Percentiles rank a stretch among this genome's conserved stretches.
Conservation (phyloP, 1,140 invertebrate genomes). For the Pogonomyrmex californicus region DNA sequence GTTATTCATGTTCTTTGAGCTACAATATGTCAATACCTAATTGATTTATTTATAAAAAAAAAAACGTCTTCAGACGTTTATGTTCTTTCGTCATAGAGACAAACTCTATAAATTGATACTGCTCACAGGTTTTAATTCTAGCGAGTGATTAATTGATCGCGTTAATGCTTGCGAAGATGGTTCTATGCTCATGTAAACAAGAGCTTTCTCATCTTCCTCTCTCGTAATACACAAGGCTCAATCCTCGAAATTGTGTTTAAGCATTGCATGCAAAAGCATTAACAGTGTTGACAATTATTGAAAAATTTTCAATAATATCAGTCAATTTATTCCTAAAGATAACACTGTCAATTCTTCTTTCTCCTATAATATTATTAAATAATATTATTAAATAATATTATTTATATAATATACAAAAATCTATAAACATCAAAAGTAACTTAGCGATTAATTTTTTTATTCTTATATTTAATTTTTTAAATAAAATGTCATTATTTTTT, state of each 20-base stretch:
- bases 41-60: conserved; percentile 2
- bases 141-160: conserved; percentile 75
- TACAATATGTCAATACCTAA: conserved; percentile 2
- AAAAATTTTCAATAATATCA: neutral
- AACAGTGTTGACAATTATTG: neutral
- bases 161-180: conserved; percentile 66
- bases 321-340: neutral
- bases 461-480: neutral
- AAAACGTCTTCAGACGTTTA: neutral
- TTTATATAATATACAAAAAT: neutral
- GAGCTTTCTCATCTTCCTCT: conserved; percentile 69
- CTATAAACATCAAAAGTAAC: neutral
- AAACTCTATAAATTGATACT: conserved; percentile 33
- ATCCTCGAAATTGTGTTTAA: conserved; percentile 22
- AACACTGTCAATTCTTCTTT: neutral
- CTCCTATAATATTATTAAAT: neutral
- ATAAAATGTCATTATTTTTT: neutral
- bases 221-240: conserved; percentile 39
- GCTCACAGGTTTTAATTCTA: conserved; percentile 53
- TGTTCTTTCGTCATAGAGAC: neutral
- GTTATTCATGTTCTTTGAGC: neutral
- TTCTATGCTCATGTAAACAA: conserved; percentile 69
- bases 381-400: conserved; percentile 9
- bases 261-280: neutral
- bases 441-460: neutral